A percentile compares a stretch with the other conserved stretches of the same genome.
These are phyloP conservation scores for Cheirogaleus major DNA, from an alignment of 2,797 vertebrate species.

Conservation along the genomic window DNA sequence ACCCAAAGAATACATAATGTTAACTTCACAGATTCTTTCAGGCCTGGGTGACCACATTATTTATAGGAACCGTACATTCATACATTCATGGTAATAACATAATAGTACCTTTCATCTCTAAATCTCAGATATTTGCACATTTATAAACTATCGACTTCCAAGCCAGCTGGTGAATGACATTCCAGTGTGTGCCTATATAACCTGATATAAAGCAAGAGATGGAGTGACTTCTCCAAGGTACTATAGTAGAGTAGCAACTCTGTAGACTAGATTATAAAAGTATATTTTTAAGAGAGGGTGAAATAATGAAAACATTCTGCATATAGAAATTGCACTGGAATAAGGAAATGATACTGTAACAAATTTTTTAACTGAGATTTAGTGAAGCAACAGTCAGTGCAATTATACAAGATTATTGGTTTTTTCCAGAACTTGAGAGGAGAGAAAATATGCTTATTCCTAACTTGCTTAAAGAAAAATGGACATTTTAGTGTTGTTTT, in stretches of 20 bases:
- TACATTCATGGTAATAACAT: conserved; percentile 29
- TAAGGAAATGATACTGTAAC: not conserved
- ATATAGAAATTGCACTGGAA: not conserved
- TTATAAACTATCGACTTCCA: conserved; percentile 1
- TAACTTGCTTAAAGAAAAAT: conserved; percentile 10
- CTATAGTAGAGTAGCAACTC: not conserved
- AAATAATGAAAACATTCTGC: not conserved
- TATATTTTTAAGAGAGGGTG: not conserved
- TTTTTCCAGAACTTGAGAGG: not conserved
- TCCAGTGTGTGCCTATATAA: not conserved
- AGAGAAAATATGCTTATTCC: not conserved
- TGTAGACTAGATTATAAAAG: not conserved
- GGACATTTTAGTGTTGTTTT: not conserved
- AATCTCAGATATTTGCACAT: conserved; percentile 41
- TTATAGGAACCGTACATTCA: conserved; percentile 31
- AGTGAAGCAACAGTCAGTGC: not conserved
- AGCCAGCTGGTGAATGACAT: conserved; percentile 1
- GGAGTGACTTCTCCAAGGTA: not conserved
- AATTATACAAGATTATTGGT: not conserved
- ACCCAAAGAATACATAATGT: conserved; percentile 70
- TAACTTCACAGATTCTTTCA: conserved; percentile 66
- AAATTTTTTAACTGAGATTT: not conserved
- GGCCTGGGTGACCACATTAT: conserved; percentile 44
- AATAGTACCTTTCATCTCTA: conserved; percentile 68
- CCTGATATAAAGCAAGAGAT: not conserved